Evolutionary conservation across 2,113 vertebrate species (phyloP).

Genomic region (Speoplatyrhinus poulsoni): DNA sequence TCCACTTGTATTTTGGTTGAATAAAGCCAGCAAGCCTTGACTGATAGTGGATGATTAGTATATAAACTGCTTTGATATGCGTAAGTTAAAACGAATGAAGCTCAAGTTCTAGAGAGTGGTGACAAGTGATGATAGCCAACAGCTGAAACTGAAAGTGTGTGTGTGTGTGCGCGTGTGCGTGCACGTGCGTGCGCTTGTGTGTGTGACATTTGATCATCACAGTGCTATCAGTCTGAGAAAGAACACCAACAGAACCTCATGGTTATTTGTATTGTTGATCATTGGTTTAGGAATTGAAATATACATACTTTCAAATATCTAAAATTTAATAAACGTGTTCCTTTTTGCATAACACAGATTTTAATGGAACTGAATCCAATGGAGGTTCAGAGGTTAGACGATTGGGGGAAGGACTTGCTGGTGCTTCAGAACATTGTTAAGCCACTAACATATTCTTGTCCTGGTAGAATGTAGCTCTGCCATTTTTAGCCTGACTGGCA

Average conservation of each 20-base stretch:
- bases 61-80: constrained; percentile 1
- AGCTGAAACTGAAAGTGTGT: constrained; percentile 50
- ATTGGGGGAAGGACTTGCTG: constrained; percentile 50
- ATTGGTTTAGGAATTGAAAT: background rate
- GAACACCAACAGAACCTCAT: background rate
- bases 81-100: constrained; percentile 27
- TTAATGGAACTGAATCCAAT: constrained; percentile 5
- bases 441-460: constrained; percentile 58
- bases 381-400: constrained; percentile 47
- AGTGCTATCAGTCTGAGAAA: background rate
- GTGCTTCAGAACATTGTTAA: constrained; percentile 62
- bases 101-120: constrained; percentile 15
- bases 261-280: background rate
- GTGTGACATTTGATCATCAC: constrained; percentile 22
- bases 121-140: constrained; percentile 46
- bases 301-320: background rate
- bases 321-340: background rate
- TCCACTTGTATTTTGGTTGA: background rate
- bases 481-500: constrained; percentile 68
- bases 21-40: background rate
- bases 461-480: constrained; percentile 62
- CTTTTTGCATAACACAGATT: background rate
- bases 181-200: constrained; percentile 21
- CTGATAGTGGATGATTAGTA: background rate
- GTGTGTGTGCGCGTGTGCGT: background rate